These are phyloP conservation scores for Caradrina kadenii DNA, from an alignment of 2,888 invertebrate genomes.

Conservation along the genomic window DNA sequence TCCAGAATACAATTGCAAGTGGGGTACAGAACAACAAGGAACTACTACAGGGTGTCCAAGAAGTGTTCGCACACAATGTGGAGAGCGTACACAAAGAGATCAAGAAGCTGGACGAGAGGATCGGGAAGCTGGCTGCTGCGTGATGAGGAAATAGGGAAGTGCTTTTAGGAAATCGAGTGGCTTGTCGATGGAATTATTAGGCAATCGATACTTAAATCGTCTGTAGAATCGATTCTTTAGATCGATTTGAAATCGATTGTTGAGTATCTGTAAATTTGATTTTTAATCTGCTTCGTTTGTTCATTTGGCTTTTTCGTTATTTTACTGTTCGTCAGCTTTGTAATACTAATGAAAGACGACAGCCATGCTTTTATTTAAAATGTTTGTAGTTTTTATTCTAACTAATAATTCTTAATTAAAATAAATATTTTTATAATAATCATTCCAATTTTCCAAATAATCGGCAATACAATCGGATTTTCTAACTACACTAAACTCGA, in stretches of 20 bases:
- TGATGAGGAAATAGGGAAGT: conserved; percentile 67
- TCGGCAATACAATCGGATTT: conserved; percentile 38
- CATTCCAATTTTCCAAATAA: conserved; percentile 18
- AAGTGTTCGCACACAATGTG: conserved; percentile 94
- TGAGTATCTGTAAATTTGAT: background rate
- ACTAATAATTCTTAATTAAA: background rate
- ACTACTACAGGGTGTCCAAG: conserved; percentile 94
- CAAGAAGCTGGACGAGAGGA: conserved; percentile 93
- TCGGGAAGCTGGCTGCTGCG: conserved; percentile 90
- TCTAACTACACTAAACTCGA: conserved; percentile 21
- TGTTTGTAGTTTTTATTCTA: background rate
- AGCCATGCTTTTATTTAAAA: background rate
- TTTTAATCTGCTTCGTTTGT: background rate
- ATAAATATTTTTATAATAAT: background rate
- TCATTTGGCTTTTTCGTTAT: background rate
- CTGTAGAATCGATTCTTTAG: conserved; percentile 6
- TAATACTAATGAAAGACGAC: background rate
- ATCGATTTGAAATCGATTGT: background rate
- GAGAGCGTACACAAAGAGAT: conserved; percentile 95
- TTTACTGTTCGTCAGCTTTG: background rate
- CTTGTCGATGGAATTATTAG: conserved; percentile 24
- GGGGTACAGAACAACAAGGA: conserved; percentile 95
- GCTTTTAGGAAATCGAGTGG: conserved; percentile 37
- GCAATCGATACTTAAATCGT: background rate
- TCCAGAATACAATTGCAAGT: conserved; percentile 93